Conservation (phyloP, 2,888 invertebrate species). For the Suillia variegata region DNA sequence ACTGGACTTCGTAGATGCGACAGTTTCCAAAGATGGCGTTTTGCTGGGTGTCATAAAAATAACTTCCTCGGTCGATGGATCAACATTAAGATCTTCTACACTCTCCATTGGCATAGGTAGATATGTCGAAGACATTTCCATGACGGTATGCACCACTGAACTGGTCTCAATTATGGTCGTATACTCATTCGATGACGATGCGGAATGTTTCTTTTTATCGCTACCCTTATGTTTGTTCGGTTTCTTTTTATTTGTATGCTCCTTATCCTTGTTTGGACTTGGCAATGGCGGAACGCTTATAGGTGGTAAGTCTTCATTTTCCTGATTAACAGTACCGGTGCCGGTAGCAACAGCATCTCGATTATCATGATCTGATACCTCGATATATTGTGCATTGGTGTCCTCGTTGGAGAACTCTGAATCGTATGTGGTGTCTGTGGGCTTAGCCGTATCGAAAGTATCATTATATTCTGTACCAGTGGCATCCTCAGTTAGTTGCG, state of each 20-base stretch:
- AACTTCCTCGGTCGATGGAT: conserved; percentile 55
- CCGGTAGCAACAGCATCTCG: conserved; percentile 20
- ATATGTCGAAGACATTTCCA: conserved; percentile 48
- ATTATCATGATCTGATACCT: conserved; percentile 50
- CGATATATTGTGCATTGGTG: conserved; percentile 50
- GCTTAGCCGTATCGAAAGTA: conserved; percentile 29
- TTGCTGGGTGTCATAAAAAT: conserved; percentile 56
- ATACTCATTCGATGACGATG: conserved; percentile 35
- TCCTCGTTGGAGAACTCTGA: conserved; percentile 55
- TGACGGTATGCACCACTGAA: conserved; percentile 49
- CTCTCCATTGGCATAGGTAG: conserved; percentile 52
- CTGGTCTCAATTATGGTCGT: conserved; percentile 52
- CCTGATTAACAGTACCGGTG: conserved; percentile 35
- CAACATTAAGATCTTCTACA: conserved; percentile 37
- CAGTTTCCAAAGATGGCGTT: conserved; percentile 48
- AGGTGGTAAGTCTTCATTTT: conserved; percentile 35
- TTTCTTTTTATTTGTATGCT: conserved; percentile 54
- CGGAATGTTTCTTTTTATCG: conserved; percentile 39
- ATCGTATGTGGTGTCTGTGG: conserved; percentile 51
- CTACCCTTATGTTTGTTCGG: conserved; percentile 46
- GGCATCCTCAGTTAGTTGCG: conserved; percentile 15
- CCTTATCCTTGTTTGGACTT: conserved; percentile 46
- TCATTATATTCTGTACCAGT: conserved; percentile 22
- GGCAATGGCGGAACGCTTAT: conserved; percentile 25
- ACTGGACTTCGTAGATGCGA: background rate